Evolutionary conservation across 1,140 invertebrate genomes (phyloP).

Genomic region (Sarcophaga bullata): DNA sequence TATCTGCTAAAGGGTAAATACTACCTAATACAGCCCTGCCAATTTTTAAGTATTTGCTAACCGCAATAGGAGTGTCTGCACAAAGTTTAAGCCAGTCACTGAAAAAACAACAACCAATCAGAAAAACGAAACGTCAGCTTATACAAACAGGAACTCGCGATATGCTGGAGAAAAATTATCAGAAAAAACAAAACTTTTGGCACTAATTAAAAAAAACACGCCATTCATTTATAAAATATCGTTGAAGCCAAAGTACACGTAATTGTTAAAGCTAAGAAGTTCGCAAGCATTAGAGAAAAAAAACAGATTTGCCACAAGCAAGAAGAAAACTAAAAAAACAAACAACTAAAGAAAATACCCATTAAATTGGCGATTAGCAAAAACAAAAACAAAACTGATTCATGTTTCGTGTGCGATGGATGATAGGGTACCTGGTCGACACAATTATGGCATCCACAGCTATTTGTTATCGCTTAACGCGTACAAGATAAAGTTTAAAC

Average conservation of each 20-base stretch:
- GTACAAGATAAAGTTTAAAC: neutral
- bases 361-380: neutral
- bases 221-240: neutral
- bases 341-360: neutral
- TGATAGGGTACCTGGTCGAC: neutral
- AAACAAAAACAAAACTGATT: no score
- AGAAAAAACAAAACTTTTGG: neutral
- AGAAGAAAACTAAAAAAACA: conserved; percentile 16
- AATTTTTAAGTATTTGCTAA: neutral
- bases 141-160: neutral
- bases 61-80: neutral
- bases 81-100: no score
- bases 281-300: neutral
- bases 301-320: neutral
- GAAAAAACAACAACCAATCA: conserved; percentile 7
- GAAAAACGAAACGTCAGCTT: neutral
- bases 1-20: no score
- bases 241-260: neutral
- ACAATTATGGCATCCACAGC: neutral
- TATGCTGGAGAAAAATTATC: conserved; percentile 26
- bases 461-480: neutral
- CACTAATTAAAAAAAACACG: conserved; percentile 2
- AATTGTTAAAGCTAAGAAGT: neutral
- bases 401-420: neutral
- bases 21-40: no score